Percentiles rank a stretch among this genome's conserved stretches.
Conservation (phyloP, 2,888 invertebrate species). For the Kuschelorhynchus macadamiae region DNA sequence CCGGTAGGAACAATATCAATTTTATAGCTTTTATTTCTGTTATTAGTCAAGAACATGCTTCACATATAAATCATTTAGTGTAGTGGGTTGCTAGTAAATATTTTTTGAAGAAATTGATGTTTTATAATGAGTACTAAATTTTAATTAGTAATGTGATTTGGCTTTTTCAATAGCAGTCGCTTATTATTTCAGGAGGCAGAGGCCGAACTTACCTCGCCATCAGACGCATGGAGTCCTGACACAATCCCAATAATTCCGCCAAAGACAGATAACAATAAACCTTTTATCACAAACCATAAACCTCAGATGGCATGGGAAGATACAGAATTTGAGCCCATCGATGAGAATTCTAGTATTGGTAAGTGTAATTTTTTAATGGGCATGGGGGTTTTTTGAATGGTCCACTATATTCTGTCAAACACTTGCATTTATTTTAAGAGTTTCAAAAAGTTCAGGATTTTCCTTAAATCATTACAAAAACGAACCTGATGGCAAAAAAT, state of each 20-base stretch:
- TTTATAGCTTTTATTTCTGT: too few relatives aligned
- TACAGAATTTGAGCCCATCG: slow-evolving; percentile 85
- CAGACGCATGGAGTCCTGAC: slow-evolving; percentile 75
- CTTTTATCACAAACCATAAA: slow-evolving; percentile 45
- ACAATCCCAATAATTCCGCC: slow-evolving; percentile 61
- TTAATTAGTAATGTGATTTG: too few relatives aligned
- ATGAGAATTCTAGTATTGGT: slow-evolving; percentile 68
- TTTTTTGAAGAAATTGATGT: too few relatives aligned
- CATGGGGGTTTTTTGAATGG: neutral
- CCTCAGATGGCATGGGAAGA: slow-evolving; percentile 78
- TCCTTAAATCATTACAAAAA: too few relatives aligned
- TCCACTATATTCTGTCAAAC: neutral
- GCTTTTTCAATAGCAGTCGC: too few relatives aligned
- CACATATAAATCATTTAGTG: too few relatives aligned
- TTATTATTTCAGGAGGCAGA: slow-evolving; percentile 69
- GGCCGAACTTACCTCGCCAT: slow-evolving; percentile 74
- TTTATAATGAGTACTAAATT: too few relatives aligned
- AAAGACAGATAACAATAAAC: slow-evolving; percentile 54
- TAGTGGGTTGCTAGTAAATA: too few relatives aligned
- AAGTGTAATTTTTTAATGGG: slow-evolving; percentile 1
- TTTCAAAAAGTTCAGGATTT: too few relatives aligned
- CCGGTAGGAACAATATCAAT: slow-evolving; percentile 71
- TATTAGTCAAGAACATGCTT: too few relatives aligned
- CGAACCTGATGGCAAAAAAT: too few relatives aligned
- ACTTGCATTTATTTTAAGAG: too few relatives aligned